Conservation (phyloP, 2,888 invertebrate species). For the Colletes collaris region DNA sequence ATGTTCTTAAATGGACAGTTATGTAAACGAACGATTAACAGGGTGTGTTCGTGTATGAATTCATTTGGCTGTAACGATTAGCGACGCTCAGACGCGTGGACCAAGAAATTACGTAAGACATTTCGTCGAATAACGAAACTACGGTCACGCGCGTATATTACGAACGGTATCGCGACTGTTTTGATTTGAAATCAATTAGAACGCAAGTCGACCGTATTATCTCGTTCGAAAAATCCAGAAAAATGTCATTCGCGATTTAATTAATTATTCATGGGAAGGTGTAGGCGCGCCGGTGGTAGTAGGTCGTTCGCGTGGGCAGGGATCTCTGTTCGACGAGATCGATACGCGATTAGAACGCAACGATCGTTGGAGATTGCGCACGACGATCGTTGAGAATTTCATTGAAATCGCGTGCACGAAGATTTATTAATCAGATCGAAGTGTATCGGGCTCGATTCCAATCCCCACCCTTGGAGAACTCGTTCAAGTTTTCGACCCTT, state of each 20-base stretch:
- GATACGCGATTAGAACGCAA: conserved; percentile 57
- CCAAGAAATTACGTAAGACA: too few relatives aligned
- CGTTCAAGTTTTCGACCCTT: too few relatives aligned
- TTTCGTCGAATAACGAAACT: too few relatives aligned
- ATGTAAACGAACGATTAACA: conserved; percentile 57
- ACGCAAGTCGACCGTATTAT: conserved; percentile 13
- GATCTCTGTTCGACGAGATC: conserved; percentile 61
- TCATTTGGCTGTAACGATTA: too few relatives aligned
- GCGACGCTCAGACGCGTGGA: too few relatives aligned
- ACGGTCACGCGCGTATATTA: too few relatives aligned
- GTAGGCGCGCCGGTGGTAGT: conserved; percentile 69
- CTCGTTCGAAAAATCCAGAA: conserved; percentile 49
- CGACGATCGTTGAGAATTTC: neutral
- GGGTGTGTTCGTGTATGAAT: conserved; percentile 41
- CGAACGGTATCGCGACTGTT: neutral
- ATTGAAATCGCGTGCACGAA: too few relatives aligned
- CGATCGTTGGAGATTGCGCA: conserved; percentile 1
- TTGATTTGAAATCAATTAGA: conserved; percentile 25
- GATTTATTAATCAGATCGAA: too few relatives aligned
- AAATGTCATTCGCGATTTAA: conserved; percentile 68
- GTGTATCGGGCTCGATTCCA: too few relatives aligned
- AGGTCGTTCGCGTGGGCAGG: conserved; percentile 66
- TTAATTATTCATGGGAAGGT: conserved; percentile 73
- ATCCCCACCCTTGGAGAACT: too few relatives aligned
- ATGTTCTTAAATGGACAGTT: conserved; percentile 45